Evolutionary conservation across 2,888 invertebrate genomes (phyloP), one percentile per base, ranked within the genome.

Genomic region (Gymnocheta viridis): DNA sequence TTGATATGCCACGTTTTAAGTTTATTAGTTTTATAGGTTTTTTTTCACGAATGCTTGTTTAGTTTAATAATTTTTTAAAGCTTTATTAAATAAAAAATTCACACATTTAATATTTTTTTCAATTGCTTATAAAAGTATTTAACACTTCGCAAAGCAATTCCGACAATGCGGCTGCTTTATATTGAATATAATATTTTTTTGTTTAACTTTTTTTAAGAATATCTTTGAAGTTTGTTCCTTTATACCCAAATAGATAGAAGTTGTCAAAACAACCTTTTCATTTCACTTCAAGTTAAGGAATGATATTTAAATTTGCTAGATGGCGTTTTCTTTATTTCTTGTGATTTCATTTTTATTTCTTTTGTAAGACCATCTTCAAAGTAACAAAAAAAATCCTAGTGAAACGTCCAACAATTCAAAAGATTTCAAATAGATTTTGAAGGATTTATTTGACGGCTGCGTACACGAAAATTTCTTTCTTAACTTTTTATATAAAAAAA

Each of bases 271-370:
- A 84, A 90, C 90, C 89, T 89, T 87, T 88, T 88, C 88, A 89
- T 88, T 86, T 88, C 89, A 88, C 89, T 88, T 89, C 89, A 89
- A 88, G 88, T 89, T 89, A 87, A 90, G 89, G 87, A 90, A 90
- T 90, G 90, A 90, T 88, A 89, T 88, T 88, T 88, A 86, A 87
- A 87, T 89, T 88, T 79, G 72, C 74, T 78, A 72, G 79, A 80
- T 67, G 76, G 54, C 79, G 54, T 81, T 85, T 81, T 74, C 80
- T 81, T 77, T 76, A 77, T 77, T 27, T 77, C 67, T 60, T 49
- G 38, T n/a, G 38, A 77, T 78, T 69, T 82, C 73, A 78, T 77
- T 66, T 54, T 60, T 70, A 60, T 77, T 62, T 70, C 22, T 56
- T 51, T 60, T 47, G 3, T 72, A 73, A 78, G 35, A 77, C 41